These are phyloP conservation scores for Pangasius larnaudii DNA, from an alignment of 2,797 vertebrate genomes.

Conservation along the genomic window DNA sequence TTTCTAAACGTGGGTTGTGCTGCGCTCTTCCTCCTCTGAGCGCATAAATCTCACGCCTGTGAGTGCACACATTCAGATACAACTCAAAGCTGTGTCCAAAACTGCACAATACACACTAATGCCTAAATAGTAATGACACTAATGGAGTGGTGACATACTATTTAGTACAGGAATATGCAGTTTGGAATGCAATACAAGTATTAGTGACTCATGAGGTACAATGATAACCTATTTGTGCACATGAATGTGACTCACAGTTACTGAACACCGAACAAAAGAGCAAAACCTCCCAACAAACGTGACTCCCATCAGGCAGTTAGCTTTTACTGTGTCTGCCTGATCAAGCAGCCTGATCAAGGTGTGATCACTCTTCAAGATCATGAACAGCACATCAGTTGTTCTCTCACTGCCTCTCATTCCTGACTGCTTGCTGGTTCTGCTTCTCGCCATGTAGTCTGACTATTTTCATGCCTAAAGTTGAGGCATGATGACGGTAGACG, in stretches of 20 bases:
- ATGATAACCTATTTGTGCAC: no score
- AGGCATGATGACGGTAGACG: not conserved
- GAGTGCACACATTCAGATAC: not conserved
- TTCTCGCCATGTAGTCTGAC: not conserved
- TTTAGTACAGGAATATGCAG: not conserved
- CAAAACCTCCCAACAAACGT: not conserved
- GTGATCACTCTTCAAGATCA: not conserved
- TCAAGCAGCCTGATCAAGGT: not conserved
- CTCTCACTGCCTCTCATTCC: not conserved
- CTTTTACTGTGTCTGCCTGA: not conserved
- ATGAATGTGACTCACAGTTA: not conserved
- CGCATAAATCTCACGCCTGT: not conserved
- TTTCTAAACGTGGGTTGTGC: not conserved
- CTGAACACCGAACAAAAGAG: not conserved
- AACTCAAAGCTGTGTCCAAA: not conserved
- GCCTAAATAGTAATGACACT: not conserved
- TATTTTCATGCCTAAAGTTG: not conserved
- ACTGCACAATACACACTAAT: not conserved
- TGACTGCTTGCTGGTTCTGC: not conserved
- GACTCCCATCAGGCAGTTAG: not conserved
- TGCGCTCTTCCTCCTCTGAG: not conserved
- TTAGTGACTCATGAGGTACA: not conserved
- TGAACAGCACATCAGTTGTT: not conserved
- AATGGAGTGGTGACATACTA: not conserved
- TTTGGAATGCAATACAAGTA: not conserved